Percentiles rank a stretch among this genome's conserved stretches.
These are phyloP conservation scores for Andrena trimmerana DNA, from an alignment of 2,888 invertebrate species.

Conservation along the genomic window DNA sequence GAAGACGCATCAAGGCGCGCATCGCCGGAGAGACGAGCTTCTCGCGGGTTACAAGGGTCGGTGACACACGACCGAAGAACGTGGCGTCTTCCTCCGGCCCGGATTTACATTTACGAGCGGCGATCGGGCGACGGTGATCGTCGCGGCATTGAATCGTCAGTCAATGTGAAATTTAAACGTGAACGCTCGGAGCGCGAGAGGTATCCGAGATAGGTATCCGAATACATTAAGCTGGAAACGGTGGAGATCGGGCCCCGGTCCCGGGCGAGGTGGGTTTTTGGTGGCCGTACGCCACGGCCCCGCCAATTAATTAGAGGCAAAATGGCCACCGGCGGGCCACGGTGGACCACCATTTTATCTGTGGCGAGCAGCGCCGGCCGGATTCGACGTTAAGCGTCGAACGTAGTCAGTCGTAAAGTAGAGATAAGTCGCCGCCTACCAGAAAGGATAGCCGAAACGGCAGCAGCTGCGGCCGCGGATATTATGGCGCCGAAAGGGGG, in stretches of 20 bases:
- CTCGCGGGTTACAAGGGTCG: conserved; percentile 35
- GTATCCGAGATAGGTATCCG: conserved; percentile 64
- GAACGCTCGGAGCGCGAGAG: conserved; percentile 41
- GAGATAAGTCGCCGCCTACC: conserved; percentile 85
- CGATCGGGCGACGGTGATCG: conserved; percentile 25
- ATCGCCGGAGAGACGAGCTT: conserved; percentile 25
- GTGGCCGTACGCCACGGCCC: conserved; percentile 61
- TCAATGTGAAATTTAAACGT: conserved; percentile 67
- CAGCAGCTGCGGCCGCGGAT: conserved; percentile 77
- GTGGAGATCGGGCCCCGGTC: conserved; percentile 2
- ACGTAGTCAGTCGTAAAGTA: conserved; percentile 83
- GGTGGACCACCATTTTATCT: conserved; percentile 77
- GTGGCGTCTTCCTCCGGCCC: conserved; percentile 48
- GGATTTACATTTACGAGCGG: conserved; percentile 59
- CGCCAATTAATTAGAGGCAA: conserved; percentile 76
- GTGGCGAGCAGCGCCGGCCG: conserved; percentile 67
- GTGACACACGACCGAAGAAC: conserved; percentile 42
- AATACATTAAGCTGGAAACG: conserved; percentile 66
- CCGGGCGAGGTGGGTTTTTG: conserved; percentile 40
- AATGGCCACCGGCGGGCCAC: conserved; percentile 68
- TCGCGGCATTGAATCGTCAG: conserved; percentile 64
- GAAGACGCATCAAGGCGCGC: conserved; percentile 19
- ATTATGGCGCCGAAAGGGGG: conserved; percentile 82
- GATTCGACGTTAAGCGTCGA: conserved; percentile 77
- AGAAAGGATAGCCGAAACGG: conserved; percentile 83